Conservation (phyloP, 2,888 invertebrate genomes). For the Agrypnus murinus region DNA sequence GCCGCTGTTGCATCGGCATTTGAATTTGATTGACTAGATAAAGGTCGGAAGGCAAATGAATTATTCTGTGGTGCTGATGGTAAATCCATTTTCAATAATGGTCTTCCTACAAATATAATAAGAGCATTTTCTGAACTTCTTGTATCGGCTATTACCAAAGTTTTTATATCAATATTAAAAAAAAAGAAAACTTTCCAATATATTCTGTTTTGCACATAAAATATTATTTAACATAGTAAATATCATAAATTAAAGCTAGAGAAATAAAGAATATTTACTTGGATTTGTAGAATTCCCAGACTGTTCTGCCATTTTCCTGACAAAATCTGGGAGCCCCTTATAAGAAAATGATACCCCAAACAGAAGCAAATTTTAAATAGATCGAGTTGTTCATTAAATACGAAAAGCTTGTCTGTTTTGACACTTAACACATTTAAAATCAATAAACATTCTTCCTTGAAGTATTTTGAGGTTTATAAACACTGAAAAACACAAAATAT, state of each 20-base stretch:
- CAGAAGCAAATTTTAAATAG: conserved; percentile 8
- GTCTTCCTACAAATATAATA: conserved; percentile 45
- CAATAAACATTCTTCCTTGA: conserved; percentile 39
- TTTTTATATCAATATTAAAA: no score
- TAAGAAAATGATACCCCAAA: conserved; percentile 26
- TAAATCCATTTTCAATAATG: conserved; percentile 50
- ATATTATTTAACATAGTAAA: no score
- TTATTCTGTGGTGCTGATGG: conserved; percentile 55
- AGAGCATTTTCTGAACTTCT: not conserved
- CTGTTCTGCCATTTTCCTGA: conserved; percentile 80
- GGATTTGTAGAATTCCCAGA: conserved; percentile 81
- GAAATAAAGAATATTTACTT: conserved; percentile 67
- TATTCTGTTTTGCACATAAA: no score
- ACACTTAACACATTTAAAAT: conserved; percentile 40
- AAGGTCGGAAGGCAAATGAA: conserved; percentile 63
- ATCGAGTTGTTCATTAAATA: conserved; percentile 21
- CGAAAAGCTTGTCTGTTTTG: conserved; percentile 22
- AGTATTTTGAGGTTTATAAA: conserved; percentile 41
- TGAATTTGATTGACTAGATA: conserved; percentile 57
- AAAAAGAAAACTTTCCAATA: no score
- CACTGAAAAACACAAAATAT: conserved; percentile 37
- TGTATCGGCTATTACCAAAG: conserved; percentile 17
- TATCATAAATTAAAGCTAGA: not conserved
- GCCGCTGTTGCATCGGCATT: conserved; percentile 50
- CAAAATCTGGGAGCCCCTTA: conserved; percentile 35